These are phyloP conservation scores for Cataglyphis livida DNA, from an alignment of 2,888 invertebrate species.

Conservation along the genomic window DNA sequence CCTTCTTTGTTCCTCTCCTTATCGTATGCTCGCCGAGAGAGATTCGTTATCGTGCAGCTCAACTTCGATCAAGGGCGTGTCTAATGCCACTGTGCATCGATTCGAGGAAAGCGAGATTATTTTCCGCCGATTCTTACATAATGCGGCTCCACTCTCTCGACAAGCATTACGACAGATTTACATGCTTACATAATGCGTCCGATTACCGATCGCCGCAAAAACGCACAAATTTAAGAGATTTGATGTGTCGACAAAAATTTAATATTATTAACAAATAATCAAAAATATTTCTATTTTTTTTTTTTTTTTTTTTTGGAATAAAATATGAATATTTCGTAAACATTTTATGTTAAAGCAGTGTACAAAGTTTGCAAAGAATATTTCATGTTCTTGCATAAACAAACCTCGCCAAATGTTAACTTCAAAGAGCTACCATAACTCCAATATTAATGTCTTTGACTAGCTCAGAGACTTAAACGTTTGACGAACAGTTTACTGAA, in stretches of 20 bases:
- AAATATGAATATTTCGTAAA: constrained; percentile 8
- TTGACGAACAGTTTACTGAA: constrained; percentile 12
- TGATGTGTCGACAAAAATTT: not conserved
- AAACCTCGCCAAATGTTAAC: constrained; percentile 42
- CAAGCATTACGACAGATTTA: constrained; percentile 67
- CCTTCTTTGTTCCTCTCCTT: not conserved
- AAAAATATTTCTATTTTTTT: not conserved
- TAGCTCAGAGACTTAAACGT: constrained; percentile 22
- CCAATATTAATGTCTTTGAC: constrained; percentile 8
- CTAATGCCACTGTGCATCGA: constrained; percentile 67
- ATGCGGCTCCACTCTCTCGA: constrained; percentile 69
- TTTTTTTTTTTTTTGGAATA: not conserved
- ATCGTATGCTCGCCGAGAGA: constrained; percentile 41
- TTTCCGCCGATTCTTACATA: constrained; percentile 73
- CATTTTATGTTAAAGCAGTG: not conserved
- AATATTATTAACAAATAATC: not conserved
- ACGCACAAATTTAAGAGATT: constrained; percentile 12
- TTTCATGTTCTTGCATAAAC: not conserved
- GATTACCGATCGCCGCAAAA: constrained; percentile 11
- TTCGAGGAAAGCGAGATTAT: constrained; percentile 69
- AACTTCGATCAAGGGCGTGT: constrained; percentile 60
- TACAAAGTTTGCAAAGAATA: not conserved
- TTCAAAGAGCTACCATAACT: not conserved
- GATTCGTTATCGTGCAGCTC: constrained; percentile 65
- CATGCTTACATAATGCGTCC: constrained; percentile 68